phyloP scores from a whole-genome alignment of 1,140 invertebrate species.

The Camponotus vicinus region DNA sequence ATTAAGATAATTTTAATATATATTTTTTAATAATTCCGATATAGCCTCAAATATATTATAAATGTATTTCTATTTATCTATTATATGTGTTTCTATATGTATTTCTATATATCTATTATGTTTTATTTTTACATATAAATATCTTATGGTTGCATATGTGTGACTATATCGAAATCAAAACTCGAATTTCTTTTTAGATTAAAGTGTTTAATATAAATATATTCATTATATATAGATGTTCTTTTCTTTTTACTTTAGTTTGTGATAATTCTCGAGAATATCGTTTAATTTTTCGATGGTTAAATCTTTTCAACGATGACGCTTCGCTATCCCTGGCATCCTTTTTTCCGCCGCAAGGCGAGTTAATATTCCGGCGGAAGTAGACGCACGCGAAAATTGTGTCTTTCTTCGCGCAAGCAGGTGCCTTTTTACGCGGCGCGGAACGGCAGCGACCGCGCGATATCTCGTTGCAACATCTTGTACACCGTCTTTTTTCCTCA shows the following conservation, averaged over 20 bases:
- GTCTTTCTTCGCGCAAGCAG: slow-evolving; percentile 68
- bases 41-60: not conserved
- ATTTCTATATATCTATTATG: not conserved
- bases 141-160: not conserved
- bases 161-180: not conserved
- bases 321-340: slow-evolving; percentile 32
- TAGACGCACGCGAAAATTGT: slow-evolving; percentile 73
- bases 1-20: no score
- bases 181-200: not conserved
- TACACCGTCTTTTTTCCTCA: slow-evolving; percentile 84
- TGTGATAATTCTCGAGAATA: not conserved
- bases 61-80: not conserved
- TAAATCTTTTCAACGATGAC: slow-evolving; percentile 18
- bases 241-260: not conserved
- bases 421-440: slow-evolving; percentile 64
- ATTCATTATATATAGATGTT: not conserved
- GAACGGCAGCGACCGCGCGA: slow-evolving; percentile 64
- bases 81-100: no score
- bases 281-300: slow-evolving; percentile 5
- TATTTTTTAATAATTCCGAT: not conserved
- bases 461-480: slow-evolving; percentile 67
- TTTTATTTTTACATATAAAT: not conserved
- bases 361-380: slow-evolving; percentile 66
- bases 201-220: slow-evolving; percentile 16
- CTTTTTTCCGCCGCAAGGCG: slow-evolving; percentile 61